Evolutionary conservation across 2,888 invertebrate species (phyloP).

Genomic region (Stenodema calcarata): DNA sequence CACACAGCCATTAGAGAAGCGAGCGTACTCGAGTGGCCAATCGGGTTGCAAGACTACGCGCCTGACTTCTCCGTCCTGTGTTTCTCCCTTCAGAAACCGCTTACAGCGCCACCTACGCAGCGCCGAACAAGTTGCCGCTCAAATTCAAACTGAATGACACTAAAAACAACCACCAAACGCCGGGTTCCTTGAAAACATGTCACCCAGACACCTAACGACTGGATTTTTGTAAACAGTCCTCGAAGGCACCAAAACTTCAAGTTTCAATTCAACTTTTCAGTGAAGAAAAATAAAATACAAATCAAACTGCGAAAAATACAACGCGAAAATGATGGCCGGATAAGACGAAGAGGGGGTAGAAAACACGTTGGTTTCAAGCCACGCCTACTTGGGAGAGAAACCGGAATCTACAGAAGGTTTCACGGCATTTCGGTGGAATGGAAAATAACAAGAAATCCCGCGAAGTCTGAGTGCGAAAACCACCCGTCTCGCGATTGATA

Average conservation of each 20-base stretch:
- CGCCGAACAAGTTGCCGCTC: constrained; percentile 1
- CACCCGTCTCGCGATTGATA: neutral
- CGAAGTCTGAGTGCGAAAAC: neutral
- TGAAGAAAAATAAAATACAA: neutral
- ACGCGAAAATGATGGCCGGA: constrained; percentile 18
- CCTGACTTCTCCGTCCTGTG: constrained; percentile 49
- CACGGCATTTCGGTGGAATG: neutral
- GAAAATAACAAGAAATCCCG: neutral
- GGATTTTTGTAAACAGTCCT: neutral
- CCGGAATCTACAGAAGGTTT: neutral
- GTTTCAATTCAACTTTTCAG: neutral
- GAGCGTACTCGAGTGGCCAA: constrained; percentile 49
- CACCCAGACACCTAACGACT: neutral
- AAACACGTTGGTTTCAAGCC: neutral
- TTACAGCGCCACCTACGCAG: neutral
- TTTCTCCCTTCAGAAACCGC: constrained; percentile 10
- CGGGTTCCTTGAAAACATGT: neutral
- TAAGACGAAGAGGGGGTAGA: neutral
- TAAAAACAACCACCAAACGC: neutral
- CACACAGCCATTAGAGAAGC: constrained; percentile 55
- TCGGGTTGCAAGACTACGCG: constrained; percentile 51
- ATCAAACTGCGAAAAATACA: constrained; percentile 1
- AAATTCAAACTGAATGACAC: neutral
- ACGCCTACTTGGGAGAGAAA: constrained; percentile 20
- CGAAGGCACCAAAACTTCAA: neutral